These are phyloP conservation scores for Helleia helle DNA, from an alignment of 2,888 invertebrate species.

Conservation along the genomic window DNA sequence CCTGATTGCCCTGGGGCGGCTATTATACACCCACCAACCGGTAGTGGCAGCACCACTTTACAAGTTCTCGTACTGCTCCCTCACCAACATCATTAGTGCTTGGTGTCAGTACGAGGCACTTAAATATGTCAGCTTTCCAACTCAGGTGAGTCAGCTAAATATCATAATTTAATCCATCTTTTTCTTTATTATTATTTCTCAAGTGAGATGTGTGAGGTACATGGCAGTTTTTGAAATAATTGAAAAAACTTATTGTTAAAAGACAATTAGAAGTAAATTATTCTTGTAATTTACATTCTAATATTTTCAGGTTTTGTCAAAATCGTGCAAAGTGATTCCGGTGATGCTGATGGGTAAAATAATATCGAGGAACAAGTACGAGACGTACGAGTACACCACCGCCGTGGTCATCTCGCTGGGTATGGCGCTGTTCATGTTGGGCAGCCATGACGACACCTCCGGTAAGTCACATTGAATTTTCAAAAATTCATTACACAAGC, in stretches of 20 bases:
- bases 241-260: too few relatives aligned
- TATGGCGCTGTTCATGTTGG: constrained; percentile 93
- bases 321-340: constrained; percentile 98
- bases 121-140: constrained; percentile 98
- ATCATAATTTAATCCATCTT: too few relatives aligned
- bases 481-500: too few relatives aligned
- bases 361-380: constrained; percentile 89
- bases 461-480: too few relatives aligned
- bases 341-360: constrained; percentile 99
- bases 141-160: constrained; percentile 79
- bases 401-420: constrained; percentile 93
- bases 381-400: constrained; percentile 92
- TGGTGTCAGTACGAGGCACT: constrained; percentile 99
- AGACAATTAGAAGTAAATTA: neutral
- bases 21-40: constrained; percentile 72
- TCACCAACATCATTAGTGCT: constrained; percentile 97
- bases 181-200: too few relatives aligned
- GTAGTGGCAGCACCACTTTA: constrained; percentile 90
- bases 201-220: neutral
- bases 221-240: neutral
- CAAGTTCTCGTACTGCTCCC: constrained; percentile 95
- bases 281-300: neutral
- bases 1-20: constrained; percentile 77
- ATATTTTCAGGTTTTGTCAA: constrained; percentile 82
- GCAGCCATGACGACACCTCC: constrained; percentile 78